These are phyloP conservation scores for Syngnathus typhle DNA, from an alignment of 2,113 vertebrate genomes.

Conservation along the genomic window DNA sequence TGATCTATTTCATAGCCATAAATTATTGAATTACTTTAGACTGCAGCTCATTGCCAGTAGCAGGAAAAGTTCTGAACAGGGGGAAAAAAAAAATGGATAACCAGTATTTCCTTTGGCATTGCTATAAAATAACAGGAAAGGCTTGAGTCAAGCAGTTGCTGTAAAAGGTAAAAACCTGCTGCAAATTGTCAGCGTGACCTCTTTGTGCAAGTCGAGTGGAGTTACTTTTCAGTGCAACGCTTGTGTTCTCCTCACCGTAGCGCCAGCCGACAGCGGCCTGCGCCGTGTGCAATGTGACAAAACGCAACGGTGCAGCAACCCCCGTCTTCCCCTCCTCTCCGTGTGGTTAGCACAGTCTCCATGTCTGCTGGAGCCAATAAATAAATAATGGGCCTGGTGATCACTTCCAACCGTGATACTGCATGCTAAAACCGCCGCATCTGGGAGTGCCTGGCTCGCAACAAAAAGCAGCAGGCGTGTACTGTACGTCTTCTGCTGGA, in stretches of 20 bases:
- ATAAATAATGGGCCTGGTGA: constrained; percentile 68
- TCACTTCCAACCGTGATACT: constrained; percentile 65
- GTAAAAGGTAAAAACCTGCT: constrained; percentile 34
- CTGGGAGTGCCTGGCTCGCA: constrained; percentile 59
- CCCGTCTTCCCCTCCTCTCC: constrained; percentile 45
- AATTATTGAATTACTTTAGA: neutral
- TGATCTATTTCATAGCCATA: constrained; percentile 8
- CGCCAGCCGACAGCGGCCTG: constrained; percentile 7
- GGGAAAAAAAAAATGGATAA: constrained; percentile 28
- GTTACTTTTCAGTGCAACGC: neutral
- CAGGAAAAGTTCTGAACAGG: constrained; percentile 14
- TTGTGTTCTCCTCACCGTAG: constrained; percentile 1
- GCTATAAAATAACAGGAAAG: constrained; percentile 50
- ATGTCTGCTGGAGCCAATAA: constrained; percentile 69
- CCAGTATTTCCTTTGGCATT: constrained; percentile 28
- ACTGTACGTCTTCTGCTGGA: constrained; percentile 12
- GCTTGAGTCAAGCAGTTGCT: constrained; percentile 13
- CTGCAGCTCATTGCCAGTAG: constrained; percentile 8
- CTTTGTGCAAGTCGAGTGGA: neutral
- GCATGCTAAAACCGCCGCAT: constrained; percentile 57
- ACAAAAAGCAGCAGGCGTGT: constrained; percentile 42
- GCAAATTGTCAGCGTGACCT: constrained; percentile 17
- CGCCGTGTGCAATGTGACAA: constrained; percentile 44
- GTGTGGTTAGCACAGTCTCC: constrained; percentile 66
- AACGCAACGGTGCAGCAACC: neutral